These are phyloP conservation scores for Megaleporinus macrocephalus DNA, from an alignment of 2,113 vertebrate genomes.

Conservation along the genomic window DNA sequence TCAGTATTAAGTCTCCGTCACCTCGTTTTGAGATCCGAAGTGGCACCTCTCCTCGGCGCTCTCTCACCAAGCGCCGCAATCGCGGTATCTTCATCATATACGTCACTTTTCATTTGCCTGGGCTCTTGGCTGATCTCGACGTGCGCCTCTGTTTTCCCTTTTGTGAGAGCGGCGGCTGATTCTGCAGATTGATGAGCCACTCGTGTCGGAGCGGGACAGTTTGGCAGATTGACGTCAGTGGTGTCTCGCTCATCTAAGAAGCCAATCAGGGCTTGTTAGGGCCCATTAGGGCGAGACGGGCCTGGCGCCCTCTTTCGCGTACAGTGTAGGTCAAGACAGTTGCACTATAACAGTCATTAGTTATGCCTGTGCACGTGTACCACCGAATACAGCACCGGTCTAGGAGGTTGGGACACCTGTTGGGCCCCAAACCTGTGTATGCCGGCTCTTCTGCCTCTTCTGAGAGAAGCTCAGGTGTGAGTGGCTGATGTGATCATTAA, in stretches of 20 bases:
- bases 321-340: not conserved
- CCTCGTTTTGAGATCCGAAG: conserved; percentile 31
- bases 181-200: conserved; percentile 28
- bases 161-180: conserved; percentile 4
- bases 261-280: conserved; percentile 8
- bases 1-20: conserved; percentile 31
- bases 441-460: not conserved
- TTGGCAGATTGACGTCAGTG: conserved; percentile 28
- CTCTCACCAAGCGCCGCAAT: not conserved
- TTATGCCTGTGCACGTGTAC: conserved; percentile 1
- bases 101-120: conserved; percentile 38
- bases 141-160: conserved; percentile 8
- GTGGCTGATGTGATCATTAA: conserved; percentile 9
- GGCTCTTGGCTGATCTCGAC: conserved; percentile 10
- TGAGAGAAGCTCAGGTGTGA: not conserved
- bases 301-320: not conserved
- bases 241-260: conserved; percentile 16
- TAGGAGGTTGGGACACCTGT: not conserved
- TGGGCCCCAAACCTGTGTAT: not conserved
- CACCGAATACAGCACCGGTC: not conserved
- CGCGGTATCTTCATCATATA: conserved; percentile 43
- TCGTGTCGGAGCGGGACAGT: not conserved
- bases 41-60: conserved; percentile 9
- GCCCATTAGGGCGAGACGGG: not conserved
- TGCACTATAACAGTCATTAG: not conserved